phyloP scores from a whole-genome alignment of 1,140 invertebrate species.

The Euglossa dilemma region DNA sequence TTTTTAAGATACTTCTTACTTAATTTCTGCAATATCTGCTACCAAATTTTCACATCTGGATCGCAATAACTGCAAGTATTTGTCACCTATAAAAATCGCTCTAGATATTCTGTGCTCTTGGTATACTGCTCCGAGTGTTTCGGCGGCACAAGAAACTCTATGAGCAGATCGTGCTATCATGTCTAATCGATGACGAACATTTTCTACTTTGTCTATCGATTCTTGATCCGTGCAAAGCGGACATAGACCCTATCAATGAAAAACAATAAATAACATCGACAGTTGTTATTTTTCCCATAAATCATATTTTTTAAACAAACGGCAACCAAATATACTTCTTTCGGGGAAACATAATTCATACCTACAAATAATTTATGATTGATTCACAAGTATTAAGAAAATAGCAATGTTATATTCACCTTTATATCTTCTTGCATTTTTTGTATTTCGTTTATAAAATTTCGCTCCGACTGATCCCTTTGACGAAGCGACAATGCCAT shows the following conservation, averaged over 20 bases:
- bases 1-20: slow-evolving; percentile 69
- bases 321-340: too few relatives aligned
- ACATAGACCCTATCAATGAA: slow-evolving; percentile 73
- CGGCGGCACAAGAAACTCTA: slow-evolving; percentile 76
- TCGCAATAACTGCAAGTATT: slow-evolving; percentile 75
- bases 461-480: slow-evolving; percentile 77
- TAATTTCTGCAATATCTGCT: slow-evolving; percentile 76
- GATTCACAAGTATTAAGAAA: neutral
- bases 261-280: neutral
- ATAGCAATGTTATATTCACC: slow-evolving; percentile 64
- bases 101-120: slow-evolving; percentile 77
- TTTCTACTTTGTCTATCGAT: slow-evolving; percentile 78
- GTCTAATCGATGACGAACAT: slow-evolving; percentile 74
- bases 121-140: slow-evolving; percentile 78
- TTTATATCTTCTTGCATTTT: slow-evolving; percentile 77
- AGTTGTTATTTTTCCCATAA: neutral
- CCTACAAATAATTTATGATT: slow-evolving; percentile 22
- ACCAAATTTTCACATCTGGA: slow-evolving; percentile 75
- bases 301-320: neutral
- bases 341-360: neutral
- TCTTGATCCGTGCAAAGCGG: slow-evolving; percentile 78
- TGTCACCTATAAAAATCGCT: slow-evolving; percentile 75
- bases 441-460: slow-evolving; percentile 72
- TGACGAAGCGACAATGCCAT: slow-evolving; percentile 73
- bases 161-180: slow-evolving; percentile 77